Base-by-base conservation (phyloP, 2,113 vertebrate genomes). In the human (Homo sapiens) region DNA sequence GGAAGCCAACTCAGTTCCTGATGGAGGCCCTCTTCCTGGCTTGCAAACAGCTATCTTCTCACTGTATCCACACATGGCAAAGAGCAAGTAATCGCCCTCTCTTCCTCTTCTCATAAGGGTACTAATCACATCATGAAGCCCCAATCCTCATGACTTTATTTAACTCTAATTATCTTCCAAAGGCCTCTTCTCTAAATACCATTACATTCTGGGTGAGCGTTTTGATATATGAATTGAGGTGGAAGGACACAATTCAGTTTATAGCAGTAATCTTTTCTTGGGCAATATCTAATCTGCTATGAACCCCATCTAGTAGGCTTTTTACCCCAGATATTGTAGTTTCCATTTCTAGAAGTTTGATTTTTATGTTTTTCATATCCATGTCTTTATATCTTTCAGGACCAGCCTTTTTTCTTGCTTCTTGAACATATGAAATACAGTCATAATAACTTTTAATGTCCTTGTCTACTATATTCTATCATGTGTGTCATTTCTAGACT, bases 281-380 rank as follows among this genome's bases (percentile, higher is more conserved):
- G 3, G 38, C 38, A 92, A 61, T 86, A 83, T 88, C 32, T 91
- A 81, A 72, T 73, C 64, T 93, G 23, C 10, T 64, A 12, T 72
- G 64, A 70, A 81, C 81, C 17, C 38, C n/a, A 80, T 50, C 18
- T 48, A 81, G 25, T 48, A 78, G 38, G 68, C 55, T 96, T 96
- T 90, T 86, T 35, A 92, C 45, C 40, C 75, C 8, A 93, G 61
- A 68, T 7, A 76, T 14, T 89, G 4, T 73, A 23, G 22, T 73
- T 95, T 92, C 89, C 30, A 68, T 88, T 94, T 93, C 25, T 43
- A 59, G 5, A 93, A 43, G 30, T 38, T 93, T 73, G 27, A 78
- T 48, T 78, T 82, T 2, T 72, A 10, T n/a, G 18, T 55, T 92
- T 90, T 78, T 64, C 40, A n/a, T 78, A 59, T 45, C 23, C 45